Evolutionary conservation across 35 echinoderm and acorn worm species (phyloP).

Genomic region (Heliocidaris tuberculata): DNA sequence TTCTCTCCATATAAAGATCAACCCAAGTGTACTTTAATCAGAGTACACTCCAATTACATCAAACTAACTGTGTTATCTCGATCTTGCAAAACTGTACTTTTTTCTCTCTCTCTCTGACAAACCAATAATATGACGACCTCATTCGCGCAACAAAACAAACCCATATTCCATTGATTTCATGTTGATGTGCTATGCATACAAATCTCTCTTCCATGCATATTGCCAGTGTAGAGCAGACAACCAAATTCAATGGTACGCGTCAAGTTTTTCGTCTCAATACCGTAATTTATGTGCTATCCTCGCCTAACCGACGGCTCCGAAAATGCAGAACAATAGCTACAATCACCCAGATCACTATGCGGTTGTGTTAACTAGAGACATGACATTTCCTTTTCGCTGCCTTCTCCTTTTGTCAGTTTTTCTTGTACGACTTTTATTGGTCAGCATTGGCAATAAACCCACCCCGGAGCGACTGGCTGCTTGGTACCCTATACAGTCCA

Average conservation of each 20-base stretch:
- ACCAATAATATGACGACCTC: neutral
- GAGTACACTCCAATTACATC: neutral
- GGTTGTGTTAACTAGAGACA: conserved; percentile 16
- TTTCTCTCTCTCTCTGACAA: neutral
- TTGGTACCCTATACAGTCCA: neutral
- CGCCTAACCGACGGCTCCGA: conserved; percentile 21
- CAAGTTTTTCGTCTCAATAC: neutral
- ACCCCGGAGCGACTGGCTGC: neutral
- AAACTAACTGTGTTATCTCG: neutral
- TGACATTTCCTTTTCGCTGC: conserved; percentile 20
- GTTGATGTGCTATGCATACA: neutral
- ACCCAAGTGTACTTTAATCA: too few relatives aligned
- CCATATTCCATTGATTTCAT: neutral
- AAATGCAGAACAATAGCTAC: neutral
- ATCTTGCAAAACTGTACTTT: neutral
- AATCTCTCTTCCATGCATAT: neutral
- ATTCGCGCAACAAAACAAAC: neutral
- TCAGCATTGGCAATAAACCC: neutral
- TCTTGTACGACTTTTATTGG: neutral
- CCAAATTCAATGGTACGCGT: neutral
- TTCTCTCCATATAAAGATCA: too few relatives aligned
- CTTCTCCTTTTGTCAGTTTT: neutral
- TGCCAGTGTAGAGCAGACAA: neutral
- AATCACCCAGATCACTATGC: neutral
- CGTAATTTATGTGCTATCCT: conserved; percentile 10